These are phyloP conservation scores for Phyllotis vaccarum DNA, from an alignment of 2,797 vertebrate genomes.

Conservation along the genomic window DNA sequence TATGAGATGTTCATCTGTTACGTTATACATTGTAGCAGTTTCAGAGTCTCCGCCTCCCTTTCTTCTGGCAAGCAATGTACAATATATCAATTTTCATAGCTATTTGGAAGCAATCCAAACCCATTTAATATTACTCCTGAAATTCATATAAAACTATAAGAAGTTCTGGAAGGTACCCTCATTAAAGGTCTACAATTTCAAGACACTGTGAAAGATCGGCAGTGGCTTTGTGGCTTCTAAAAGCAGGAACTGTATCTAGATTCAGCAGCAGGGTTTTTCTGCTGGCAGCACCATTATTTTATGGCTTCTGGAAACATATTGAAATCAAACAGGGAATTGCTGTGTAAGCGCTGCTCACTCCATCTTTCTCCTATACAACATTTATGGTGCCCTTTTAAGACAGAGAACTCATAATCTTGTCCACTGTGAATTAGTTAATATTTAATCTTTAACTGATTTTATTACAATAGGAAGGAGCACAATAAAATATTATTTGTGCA, in stretches of 20 bases:
- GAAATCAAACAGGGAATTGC: conserved; percentile 33
- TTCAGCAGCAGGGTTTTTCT: background rate
- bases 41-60: background rate
- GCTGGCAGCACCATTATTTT: background rate
- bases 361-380: conserved; percentile 57
- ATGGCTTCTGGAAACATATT: conserved; percentile 41
- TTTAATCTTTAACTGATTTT: conserved; percentile 78
- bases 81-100: conserved; percentile 36
- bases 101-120: conserved; percentile 18
- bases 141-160: conserved; percentile 42
- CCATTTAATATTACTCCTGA: conserved; percentile 3
- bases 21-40: background rate
- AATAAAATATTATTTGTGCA: conserved; percentile 73
- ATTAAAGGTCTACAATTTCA: conserved; percentile 10
- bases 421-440: conserved; percentile 69
- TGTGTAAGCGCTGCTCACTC: conserved; percentile 30
- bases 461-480: conserved; percentile 46
- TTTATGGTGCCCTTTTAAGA: conserved; percentile 61
- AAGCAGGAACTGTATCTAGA: background rate
- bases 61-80: conserved; percentile 40
- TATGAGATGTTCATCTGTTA: background rate
- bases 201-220: conserved; percentile 5
- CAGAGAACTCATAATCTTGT: conserved; percentile 64
- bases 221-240: conserved; percentile 4
- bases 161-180: background rate